A percentile compares a stretch with the other conserved stretches of the same genome.
Conservation (phyloP, 2,888 invertebrate species). For the Eulithis testata region DNA sequence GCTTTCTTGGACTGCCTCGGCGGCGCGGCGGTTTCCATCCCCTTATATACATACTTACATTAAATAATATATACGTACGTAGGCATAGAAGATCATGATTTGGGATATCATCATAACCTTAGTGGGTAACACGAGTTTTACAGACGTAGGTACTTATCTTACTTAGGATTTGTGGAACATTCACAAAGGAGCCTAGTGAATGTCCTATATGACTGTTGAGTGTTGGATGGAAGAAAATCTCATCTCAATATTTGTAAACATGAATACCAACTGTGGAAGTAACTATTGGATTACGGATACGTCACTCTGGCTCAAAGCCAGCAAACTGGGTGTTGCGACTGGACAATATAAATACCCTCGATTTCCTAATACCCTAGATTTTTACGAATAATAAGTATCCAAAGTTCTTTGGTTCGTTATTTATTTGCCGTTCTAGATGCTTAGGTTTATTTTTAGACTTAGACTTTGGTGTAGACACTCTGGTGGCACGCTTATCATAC, state of each 20-base stretch:
- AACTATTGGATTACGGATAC: constrained; percentile 12
- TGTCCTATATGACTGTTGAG: constrained; percentile 36
- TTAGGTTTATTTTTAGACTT: constrained; percentile 9
- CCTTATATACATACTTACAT: too few relatives aligned
- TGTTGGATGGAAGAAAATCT: constrained; percentile 23
- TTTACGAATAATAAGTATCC: constrained; percentile 13
- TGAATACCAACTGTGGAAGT: constrained; percentile 40
- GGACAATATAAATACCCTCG: constrained; percentile 23
- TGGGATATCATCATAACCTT: too few relatives aligned
- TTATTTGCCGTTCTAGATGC: not conserved
- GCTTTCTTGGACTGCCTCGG: too few relatives aligned
- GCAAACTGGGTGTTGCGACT: constrained; percentile 21
- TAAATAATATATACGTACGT: too few relatives aligned
- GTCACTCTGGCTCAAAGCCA: constrained; percentile 51
- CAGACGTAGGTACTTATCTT: too few relatives aligned
- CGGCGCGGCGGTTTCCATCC: too few relatives aligned
- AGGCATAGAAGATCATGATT: too few relatives aligned
- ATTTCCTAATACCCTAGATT: constrained; percentile 13
- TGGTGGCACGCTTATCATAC: not conserved
- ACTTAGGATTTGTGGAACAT: not conserved
- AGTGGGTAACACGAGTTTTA: too few relatives aligned
- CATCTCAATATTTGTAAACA: constrained; percentile 63
- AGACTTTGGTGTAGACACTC: not conserved
- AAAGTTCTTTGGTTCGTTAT: not conserved
- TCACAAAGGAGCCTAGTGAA: constrained; percentile 32